Evolutionary conservation across 2,888 invertebrate species (phyloP), one percentile per base, ranked within the genome.

Genomic region (Drosophila pseudotakahashii): DNA sequence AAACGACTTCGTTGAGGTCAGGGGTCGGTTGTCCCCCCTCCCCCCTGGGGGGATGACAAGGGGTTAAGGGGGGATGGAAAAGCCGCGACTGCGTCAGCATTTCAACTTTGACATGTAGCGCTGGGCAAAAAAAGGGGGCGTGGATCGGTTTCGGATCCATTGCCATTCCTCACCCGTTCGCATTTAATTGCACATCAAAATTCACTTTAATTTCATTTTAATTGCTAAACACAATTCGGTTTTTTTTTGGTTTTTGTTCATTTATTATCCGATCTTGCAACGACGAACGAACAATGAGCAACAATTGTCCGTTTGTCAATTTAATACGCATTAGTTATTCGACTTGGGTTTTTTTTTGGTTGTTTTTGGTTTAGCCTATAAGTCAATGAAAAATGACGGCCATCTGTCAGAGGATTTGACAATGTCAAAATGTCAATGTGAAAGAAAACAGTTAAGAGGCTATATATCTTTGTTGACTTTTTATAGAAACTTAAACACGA

Each of bases 111-210:
- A 63, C 62, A 63, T 64, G 23, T 9, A 11, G 47, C 16, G 11
- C 10, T 4, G 47, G 26, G 45, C n/a, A n/a, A 2, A 30, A 14
- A 11, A 14, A 30, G 11, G 23, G 6, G 44, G 61, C 2, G 3
- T n/a, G 61, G 44, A 30, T 37, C 2, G n/a, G 36, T 14, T 50
- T n/a, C 14, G 30, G 1, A 30, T 13, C 16, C 7, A 14, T 13
- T 13, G 34, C 16, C 47, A 14, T 32, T 11, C 14, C 47, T 47
- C 47, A 16, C 39, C 58, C 30, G 39, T 59, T 41, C 41, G 41
- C 68, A 73, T 87, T 81, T 87, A 87, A 82, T 84, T 81, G 82
- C 74, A 69, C 76, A 75, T 79, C 77, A 79, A 81, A 72, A 79
- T 79, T 34, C 71, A 71, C 73, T 81, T 79, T 79, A 81, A 79